Conservation (phyloP, 2,888 invertebrate genomes). For the Nasonovia ribisnigri region DNA sequence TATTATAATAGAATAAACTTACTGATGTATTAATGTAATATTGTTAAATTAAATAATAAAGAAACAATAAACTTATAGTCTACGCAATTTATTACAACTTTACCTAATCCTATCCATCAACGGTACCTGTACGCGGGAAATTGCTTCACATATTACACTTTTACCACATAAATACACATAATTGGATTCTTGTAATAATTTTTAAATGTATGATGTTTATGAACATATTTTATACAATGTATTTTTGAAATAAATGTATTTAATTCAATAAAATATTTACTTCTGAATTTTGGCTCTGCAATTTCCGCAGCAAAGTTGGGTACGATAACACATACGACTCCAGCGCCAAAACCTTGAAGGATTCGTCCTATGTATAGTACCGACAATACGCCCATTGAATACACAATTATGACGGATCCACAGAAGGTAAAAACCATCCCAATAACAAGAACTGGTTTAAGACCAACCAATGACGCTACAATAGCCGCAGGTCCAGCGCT, state of each 20-base stretch:
- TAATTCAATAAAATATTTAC: constrained; percentile 6
- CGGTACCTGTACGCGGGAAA: too few relatives aligned
- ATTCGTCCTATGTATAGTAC: background rate
- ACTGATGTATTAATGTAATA: too few relatives aligned
- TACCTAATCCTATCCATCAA: too few relatives aligned
- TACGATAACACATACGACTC: constrained; percentile 15
- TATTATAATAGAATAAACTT: too few relatives aligned
- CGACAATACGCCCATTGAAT: background rate
- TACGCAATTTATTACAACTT: too few relatives aligned
- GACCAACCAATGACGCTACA: background rate
- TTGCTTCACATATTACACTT: too few relatives aligned
- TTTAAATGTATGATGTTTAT: too few relatives aligned
- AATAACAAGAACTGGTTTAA: background rate
- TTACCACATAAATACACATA: too few relatives aligned
- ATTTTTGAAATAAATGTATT: background rate
- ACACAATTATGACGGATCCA: constrained; percentile 1
- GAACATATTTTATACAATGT: too few relatives aligned
- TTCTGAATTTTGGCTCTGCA: background rate
- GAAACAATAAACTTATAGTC: too few relatives aligned
- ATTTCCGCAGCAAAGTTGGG: constrained; percentile 28
- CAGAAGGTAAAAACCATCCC: background rate
- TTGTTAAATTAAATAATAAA: too few relatives aligned
- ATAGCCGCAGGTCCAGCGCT: constrained; percentile 19
- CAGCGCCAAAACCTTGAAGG: constrained; percentile 35
- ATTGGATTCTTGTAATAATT: too few relatives aligned